A percentile compares a stretch with the other conserved stretches of the same genome.
phyloP scores from a whole-genome alignment of 2,888 invertebrate species.

The Homarus gammarus region DNA sequence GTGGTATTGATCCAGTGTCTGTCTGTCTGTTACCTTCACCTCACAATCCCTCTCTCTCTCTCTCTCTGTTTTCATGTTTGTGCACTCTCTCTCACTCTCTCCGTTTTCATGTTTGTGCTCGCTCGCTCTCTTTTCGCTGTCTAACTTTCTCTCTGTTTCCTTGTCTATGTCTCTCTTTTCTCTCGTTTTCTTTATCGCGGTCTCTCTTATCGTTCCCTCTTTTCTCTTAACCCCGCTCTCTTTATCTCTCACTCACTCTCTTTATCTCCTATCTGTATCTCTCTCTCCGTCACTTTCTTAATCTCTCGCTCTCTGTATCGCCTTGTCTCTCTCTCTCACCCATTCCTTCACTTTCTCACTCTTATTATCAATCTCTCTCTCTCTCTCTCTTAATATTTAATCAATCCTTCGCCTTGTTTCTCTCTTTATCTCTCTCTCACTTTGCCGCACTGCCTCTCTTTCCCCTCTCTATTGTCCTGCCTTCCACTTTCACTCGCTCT shows the following conservation, averaged over 20 bases:
- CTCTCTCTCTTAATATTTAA: too few species aligned
- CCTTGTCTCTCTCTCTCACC: not conserved
- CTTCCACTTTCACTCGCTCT: not conserved
- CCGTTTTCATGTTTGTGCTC: conserved; percentile 13
- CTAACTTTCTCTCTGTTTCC: too few species aligned
- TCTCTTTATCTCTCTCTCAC: not conserved
- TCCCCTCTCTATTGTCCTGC: not conserved
- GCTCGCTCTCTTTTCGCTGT: not conserved
- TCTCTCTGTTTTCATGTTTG: not conserved
- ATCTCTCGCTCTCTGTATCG: conserved; percentile 15
- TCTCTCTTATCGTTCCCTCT: conserved; percentile 17
- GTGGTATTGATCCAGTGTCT: conserved; percentile 41
- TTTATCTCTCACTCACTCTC: not conserved
- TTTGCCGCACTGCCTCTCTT: not conserved
- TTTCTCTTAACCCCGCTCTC: not conserved
- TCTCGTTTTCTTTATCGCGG: not conserved
- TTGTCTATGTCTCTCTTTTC: not conserved
- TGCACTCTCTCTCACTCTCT: not conserved
- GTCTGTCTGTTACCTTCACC: conserved; percentile 33
- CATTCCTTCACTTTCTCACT: not conserved
- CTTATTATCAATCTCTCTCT: not conserved
- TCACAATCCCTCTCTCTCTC: not conserved
- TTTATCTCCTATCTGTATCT: not conserved
- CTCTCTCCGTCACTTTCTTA: too few species aligned
- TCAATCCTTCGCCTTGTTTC: too few species aligned